These are phyloP conservation scores for Crax fasciolata DNA, from an alignment of 2,797 vertebrate genomes.

Conservation along the genomic window DNA sequence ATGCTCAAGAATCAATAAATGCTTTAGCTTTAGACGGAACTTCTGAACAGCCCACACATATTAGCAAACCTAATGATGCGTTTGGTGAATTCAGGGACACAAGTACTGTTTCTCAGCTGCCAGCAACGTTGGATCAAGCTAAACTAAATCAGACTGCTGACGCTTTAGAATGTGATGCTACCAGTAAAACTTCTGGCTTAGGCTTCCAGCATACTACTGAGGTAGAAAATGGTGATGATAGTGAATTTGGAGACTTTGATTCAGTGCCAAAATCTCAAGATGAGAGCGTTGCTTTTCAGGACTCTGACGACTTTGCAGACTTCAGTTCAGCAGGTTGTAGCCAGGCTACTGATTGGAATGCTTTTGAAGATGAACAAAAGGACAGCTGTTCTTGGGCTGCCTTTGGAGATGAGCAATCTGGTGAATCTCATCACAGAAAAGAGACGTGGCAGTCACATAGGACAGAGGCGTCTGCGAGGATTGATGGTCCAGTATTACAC, in stretches of 20 bases:
- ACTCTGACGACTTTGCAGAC: slow-evolving; percentile 94
- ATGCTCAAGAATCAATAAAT: slow-evolving; percentile 72
- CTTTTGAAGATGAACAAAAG: slow-evolving; percentile 84
- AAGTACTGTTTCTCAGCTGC: slow-evolving; percentile 70
- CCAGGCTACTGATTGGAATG: slow-evolving; percentile 86
- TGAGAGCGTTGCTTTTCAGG: slow-evolving; percentile 84
- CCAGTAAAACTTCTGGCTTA: slow-evolving; percentile 46
- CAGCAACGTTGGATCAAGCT: slow-evolving; percentile 48
- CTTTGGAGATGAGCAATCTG: slow-evolving; percentile 84
- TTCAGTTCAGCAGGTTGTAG: slow-evolving; percentile 91
- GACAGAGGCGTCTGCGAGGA: slow-evolving; percentile 65
- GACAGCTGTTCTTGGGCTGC: slow-evolving; percentile 89
- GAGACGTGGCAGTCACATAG: slow-evolving; percentile 80
- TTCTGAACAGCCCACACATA: slow-evolving; percentile 74
- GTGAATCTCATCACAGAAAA: slow-evolving; percentile 78
- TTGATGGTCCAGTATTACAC: slow-evolving; percentile 63
- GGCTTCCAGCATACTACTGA: slow-evolving; percentile 64
- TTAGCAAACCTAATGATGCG: slow-evolving; percentile 70
- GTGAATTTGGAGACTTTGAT: slow-evolving; percentile 91
- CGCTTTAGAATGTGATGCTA: slow-evolving; percentile 52
- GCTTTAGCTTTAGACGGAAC: slow-evolving; percentile 83
- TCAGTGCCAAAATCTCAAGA: slow-evolving; percentile 80
- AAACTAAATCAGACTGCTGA: slow-evolving; percentile 66
- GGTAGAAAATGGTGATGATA: slow-evolving; percentile 70
- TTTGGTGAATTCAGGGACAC: slow-evolving; percentile 84